Percentiles rank a stretch among this genome's conserved stretches.
phyloP scores from a whole-genome alignment of 1,140 invertebrate species.

The Acromyrmex charruanus region DNA sequence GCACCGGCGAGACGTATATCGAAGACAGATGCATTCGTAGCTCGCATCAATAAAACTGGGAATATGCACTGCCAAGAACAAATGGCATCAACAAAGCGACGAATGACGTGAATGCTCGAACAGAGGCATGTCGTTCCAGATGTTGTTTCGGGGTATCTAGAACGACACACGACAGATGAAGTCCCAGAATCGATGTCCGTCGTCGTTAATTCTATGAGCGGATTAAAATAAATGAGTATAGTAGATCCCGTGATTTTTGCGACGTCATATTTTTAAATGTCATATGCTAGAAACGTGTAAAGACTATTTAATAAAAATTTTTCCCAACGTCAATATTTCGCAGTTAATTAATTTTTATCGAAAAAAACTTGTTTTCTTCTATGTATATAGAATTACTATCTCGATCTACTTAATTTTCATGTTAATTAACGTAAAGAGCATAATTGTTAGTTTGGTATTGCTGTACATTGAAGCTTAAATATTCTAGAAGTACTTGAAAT shows the following conservation, averaged over 20 bases:
- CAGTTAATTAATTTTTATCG: slow-evolving; percentile 20
- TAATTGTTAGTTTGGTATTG: background rate
- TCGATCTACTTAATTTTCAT: slow-evolving; percentile 4
- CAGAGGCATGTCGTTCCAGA: slow-evolving; percentile 14
- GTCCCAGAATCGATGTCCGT: slow-evolving; percentile 25
- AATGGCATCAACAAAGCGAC: slow-evolving; percentile 42
- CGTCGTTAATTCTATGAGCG: slow-evolving; percentile 25
- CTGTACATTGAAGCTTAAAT: background rate
- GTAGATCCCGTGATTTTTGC: background rate
- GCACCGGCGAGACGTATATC: slow-evolving; percentile 27
- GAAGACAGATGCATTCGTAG: slow-evolving; percentile 31
- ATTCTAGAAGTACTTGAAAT: background rate
- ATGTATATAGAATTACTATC: background rate
- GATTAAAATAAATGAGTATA: slow-evolving; percentile 25
- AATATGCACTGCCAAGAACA: slow-evolving; percentile 24
- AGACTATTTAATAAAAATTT: background rate
- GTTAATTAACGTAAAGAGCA: slow-evolving; percentile 2
- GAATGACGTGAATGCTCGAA: slow-evolving; percentile 26
- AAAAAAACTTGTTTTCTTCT: background rate
- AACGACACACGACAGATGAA: slow-evolving; percentile 31
- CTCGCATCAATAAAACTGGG: slow-evolving; percentile 19
- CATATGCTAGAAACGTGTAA: background rate
- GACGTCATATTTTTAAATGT: background rate
- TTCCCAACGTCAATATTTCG: background rate
- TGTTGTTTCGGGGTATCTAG: slow-evolving; percentile 44